Percentiles rank a stretch among this genome's conserved stretches.
These are phyloP conservation scores for Chrosomus eos DNA, from an alignment of 2,797 vertebrate genomes.

Conservation along the genomic window DNA sequence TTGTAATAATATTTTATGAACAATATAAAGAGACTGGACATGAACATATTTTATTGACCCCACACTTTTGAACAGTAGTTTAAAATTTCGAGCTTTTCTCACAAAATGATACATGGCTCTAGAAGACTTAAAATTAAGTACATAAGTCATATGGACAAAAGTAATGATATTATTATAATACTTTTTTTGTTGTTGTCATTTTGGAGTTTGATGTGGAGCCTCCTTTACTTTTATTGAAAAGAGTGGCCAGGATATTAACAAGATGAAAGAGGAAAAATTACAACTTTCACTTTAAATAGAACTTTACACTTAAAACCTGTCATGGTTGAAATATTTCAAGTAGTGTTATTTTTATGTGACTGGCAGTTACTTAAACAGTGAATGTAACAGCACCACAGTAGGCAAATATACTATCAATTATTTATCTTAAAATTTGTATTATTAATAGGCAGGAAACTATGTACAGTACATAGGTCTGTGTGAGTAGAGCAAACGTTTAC, in stretches of 20 bases:
- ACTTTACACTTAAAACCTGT: background rate
- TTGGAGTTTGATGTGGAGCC: background rate
- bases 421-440: slow-evolving; percentile 37
- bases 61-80: background rate
- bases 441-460: slow-evolving; percentile 34
- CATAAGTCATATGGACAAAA: background rate
- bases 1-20: background rate
- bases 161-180: background rate
- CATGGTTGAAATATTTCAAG: background rate
- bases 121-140: background rate
- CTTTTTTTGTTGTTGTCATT: background rate
- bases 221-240: background rate
- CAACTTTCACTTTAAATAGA: background rate
- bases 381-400: slow-evolving; percentile 11
- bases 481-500: too few relatives aligned
- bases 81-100: background rate
- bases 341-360: background rate
- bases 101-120: background rate
- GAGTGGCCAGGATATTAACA: background rate
- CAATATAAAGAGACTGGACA: background rate
- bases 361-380: background rate
- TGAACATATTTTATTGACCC: background rate
- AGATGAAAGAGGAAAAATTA: background rate
- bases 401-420: slow-evolving; percentile 45
- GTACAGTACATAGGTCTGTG: slow-evolving; percentile 8